Conservation (phyloP, 2,113 vertebrate genomes). For the Vulpes vulpes region DNA sequence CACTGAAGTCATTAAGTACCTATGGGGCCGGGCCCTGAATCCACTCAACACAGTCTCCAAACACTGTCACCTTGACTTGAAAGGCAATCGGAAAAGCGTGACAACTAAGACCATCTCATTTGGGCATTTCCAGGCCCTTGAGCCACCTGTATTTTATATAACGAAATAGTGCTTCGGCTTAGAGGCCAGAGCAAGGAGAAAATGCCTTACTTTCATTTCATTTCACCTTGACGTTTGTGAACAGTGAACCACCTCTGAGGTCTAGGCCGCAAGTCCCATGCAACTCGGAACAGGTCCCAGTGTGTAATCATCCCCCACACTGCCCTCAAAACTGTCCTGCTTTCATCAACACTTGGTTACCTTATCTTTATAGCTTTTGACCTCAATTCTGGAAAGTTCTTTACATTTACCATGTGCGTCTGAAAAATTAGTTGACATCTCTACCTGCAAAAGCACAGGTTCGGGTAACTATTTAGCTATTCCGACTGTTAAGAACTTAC, state of each 20-base stretch:
- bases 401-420: not conserved
- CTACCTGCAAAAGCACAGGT: not conserved
- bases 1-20: constrained; percentile 74
- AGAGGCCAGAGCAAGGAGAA: not conserved
- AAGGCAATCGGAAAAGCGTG: not conserved
- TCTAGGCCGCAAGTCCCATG: not conserved
- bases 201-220: not conserved
- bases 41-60: not conserved
- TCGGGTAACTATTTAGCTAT: not conserved
- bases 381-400: constrained; percentile 35
- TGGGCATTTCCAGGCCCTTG: not conserved
- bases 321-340: not conserved
- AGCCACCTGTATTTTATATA: constrained; percentile 6
- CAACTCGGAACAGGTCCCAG: not conserved
- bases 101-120: not conserved
- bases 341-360: not conserved
- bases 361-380: not conserved
- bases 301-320: not conserved
- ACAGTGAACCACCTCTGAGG: not conserved
- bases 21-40: constrained; percentile 9
- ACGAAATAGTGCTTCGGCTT: not conserved
- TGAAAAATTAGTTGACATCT: not conserved
- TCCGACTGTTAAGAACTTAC: not conserved
- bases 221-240: not conserved
- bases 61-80: not conserved